Percentiles rank a stretch among this genome's conserved stretches.
Evolutionary conservation across 1,140 invertebrate genomes (phyloP).

Genomic region (Drosophila biarmipes): DNA sequence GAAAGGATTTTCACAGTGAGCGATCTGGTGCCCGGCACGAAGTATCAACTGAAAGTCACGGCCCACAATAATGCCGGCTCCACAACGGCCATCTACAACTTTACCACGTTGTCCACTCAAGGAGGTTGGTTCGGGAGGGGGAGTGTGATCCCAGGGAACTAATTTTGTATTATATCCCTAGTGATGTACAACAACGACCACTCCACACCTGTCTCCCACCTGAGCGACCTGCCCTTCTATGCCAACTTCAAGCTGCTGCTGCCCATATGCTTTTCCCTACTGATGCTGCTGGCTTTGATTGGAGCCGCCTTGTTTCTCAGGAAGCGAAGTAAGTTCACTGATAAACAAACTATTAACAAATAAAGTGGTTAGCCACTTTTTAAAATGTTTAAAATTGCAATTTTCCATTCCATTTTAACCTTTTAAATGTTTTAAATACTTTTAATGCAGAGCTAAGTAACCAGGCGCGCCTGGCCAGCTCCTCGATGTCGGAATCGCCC

Average conservation of each 20-base stretch:
- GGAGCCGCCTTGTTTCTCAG: constrained; percentile 87
- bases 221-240: constrained; percentile 88
- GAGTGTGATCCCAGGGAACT: fast-evolving
- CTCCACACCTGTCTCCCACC: constrained; percentile 86
- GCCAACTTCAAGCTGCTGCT: constrained; percentile 89
- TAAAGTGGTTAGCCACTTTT: too few species aligned
- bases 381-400: background rate
- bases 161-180: constrained; percentile 15
- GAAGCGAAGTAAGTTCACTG: constrained; percentile 87
- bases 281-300: constrained; percentile 88
- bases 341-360: background rate
- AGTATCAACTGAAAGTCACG: constrained; percentile 93
- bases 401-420: too few species aligned
- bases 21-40: constrained; percentile 93
- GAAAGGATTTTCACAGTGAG: constrained; percentile 92
- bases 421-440: background rate
- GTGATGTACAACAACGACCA: constrained; percentile 86
- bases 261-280: constrained; percentile 88
- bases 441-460: constrained; percentile 48
- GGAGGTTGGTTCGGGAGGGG: constrained; percentile 87
- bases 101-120: constrained; percentile 91
- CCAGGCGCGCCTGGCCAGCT: constrained; percentile 75
- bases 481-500: constrained; percentile 87
- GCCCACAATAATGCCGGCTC: constrained; percentile 97
- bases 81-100: constrained; percentile 94